phyloP scores from a whole-genome alignment of 2,888 invertebrate genomes.

The Latrodectus elegans region DNA sequence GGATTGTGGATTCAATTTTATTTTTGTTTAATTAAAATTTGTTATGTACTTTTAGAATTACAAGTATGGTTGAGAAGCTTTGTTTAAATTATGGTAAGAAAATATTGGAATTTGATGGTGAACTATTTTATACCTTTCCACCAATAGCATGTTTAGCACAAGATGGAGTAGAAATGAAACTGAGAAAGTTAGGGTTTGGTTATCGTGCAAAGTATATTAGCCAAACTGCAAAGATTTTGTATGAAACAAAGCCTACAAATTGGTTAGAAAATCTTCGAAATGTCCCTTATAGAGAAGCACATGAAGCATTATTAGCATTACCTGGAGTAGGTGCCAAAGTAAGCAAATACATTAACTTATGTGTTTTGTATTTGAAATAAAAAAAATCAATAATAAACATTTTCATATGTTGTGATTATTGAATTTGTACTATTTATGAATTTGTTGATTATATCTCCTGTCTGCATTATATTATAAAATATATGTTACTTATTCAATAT shows the following conservation, averaged over 20 bases:
- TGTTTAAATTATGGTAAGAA: constrained; percentile 86
- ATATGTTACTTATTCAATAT: too few species aligned
- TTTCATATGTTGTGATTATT: neutral
- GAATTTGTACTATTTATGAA: neutral
- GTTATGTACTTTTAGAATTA: constrained; percentile 80
- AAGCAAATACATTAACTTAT: constrained; percentile 6
- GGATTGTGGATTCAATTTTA: too few species aligned
- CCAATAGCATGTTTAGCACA: constrained; percentile 80
- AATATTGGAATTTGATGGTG: constrained; percentile 82
- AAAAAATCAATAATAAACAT: neutral
- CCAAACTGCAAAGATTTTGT: constrained; percentile 83
- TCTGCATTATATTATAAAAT: too few species aligned
- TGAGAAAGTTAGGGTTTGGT: constrained; percentile 80
- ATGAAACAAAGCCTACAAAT: constrained; percentile 79
- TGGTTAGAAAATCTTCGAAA: constrained; percentile 85
- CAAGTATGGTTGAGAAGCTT: constrained; percentile 91
- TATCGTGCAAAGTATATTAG: constrained; percentile 90
- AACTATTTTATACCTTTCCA: constrained; percentile 87
- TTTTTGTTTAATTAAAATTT: too few species aligned
- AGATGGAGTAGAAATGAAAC: constrained; percentile 81
- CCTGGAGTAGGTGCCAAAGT: constrained; percentile 96
- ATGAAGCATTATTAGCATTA: constrained; percentile 83
- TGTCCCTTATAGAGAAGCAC: constrained; percentile 84
- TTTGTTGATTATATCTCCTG: neutral
- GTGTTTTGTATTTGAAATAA: neutral